Evolutionary conservation across 2,888 invertebrate species (phyloP).

Genomic region (Protophormia terraenovae): DNA sequence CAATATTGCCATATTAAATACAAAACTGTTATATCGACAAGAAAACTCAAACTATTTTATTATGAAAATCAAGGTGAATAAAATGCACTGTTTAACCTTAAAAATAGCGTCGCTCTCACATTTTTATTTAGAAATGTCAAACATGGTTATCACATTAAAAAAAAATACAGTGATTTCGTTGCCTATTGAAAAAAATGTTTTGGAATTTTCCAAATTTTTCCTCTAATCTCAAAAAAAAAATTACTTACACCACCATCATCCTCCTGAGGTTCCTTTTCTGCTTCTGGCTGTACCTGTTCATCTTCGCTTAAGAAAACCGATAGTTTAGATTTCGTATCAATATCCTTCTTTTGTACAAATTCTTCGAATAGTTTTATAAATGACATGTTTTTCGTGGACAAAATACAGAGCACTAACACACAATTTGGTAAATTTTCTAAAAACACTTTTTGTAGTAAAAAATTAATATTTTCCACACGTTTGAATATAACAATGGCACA

Average conservation of each 20-base stretch:
- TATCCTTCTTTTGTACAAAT: conserved; percentile 72
- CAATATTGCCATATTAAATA: conserved; percentile 32
- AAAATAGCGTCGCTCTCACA: neutral
- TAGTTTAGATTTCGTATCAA: conserved; percentile 45
- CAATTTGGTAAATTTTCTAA: neutral
- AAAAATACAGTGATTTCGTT: neutral
- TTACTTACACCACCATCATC: conserved; percentile 58
- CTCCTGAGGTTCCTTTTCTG: conserved; percentile 26
- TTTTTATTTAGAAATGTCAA: conserved; percentile 8
- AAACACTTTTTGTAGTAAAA: neutral
- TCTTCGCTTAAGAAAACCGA: conserved; percentile 46
- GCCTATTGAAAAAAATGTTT: neutral
- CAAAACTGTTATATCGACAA: neutral
- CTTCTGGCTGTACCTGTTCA: conserved; percentile 20
- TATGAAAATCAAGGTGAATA: no score
- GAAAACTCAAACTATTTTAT: neutral
- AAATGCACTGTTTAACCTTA: neutral
- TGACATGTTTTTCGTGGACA: conserved; percentile 64
- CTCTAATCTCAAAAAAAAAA: neutral
- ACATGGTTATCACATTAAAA: conserved; percentile 10
- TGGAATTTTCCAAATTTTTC: neutral
- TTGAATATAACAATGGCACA: neutral
- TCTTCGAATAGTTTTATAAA: conserved; percentile 73
- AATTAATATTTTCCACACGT: neutral
- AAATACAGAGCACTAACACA: neutral